Conservation (phyloP, 2,888 invertebrate genomes). For the Habrosyne pyritoides region DNA sequence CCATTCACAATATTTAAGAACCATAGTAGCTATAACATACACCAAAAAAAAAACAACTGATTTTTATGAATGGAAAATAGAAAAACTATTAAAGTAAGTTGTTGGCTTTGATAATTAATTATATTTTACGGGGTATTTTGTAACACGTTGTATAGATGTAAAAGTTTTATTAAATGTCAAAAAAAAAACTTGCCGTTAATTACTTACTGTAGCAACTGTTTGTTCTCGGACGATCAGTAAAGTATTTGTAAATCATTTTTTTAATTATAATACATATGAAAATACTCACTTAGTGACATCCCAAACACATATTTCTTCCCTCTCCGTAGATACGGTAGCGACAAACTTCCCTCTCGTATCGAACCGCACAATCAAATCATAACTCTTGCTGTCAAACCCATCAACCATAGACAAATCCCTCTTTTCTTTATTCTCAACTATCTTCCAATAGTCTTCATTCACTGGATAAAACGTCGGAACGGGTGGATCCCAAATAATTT, state of each 20-base stretch:
- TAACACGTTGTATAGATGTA: no score
- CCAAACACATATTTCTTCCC: constrained; percentile 92
- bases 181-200: no score
- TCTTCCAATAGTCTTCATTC: constrained; percentile 72
- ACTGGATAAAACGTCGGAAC: constrained; percentile 85
- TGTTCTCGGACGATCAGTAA: neutral
- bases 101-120: no score
- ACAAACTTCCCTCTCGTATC: constrained; percentile 88
- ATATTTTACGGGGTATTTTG: no score
- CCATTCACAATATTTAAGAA: no score
- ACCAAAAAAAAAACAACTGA: no score
- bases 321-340: constrained; percentile 88
- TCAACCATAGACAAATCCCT: constrained; percentile 62
- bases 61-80: no score
- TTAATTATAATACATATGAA: constrained; percentile 3
- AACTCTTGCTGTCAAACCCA: constrained; percentile 76
- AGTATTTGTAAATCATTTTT: no score
- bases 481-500: constrained; percentile 79
- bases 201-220: no score
- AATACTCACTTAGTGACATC: constrained; percentile 83
- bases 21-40: no score
- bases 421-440: constrained; percentile 59
- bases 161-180: no score
- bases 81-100: no score
- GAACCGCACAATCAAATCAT: constrained; percentile 85